A percentile compares a stretch with the other conserved stretches of the same genome.
phyloP scores from a whole-genome alignment of 2,113 vertebrate genomes.

The Megaleporinus macrocephalus region DNA sequence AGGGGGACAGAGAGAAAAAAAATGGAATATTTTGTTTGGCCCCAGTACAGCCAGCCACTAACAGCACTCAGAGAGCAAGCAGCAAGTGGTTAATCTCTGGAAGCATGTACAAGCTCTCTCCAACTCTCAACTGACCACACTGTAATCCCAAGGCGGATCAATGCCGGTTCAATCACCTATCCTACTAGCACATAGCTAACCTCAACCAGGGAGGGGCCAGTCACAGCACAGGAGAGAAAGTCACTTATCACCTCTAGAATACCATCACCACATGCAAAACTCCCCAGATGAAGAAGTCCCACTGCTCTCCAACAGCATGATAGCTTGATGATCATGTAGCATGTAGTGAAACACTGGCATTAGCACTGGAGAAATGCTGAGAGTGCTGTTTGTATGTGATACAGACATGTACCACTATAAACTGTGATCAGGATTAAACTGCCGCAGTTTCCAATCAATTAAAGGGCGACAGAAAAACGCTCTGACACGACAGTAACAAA shows the following conservation, averaged over 20 bases:
- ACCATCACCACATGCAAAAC: conserved; percentile 72
- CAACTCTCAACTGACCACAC: conserved; percentile 73
- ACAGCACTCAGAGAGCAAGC: conserved; percentile 55
- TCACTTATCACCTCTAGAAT: conserved; percentile 78
- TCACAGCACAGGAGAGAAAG: conserved; percentile 60
- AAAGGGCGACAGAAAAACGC: no score
- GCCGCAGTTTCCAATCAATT: no score
- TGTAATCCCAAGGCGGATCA: conserved; percentile 77
- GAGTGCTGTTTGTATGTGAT: not conserved
- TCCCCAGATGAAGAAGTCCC: conserved; percentile 25
- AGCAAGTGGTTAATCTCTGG: conserved; percentile 72
- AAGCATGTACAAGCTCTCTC: conserved; percentile 70
- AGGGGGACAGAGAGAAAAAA: not conserved
- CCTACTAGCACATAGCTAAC: conserved; percentile 69
- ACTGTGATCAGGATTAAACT: not conserved
- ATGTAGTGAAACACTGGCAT: not conserved
- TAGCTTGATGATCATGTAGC: conserved; percentile 36
- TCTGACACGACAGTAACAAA: no score
- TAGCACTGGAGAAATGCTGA: not conserved
- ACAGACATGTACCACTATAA: not conserved
- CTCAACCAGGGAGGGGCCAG: conserved; percentile 60
- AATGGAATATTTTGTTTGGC: conserved; percentile 20
- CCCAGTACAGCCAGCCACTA: not conserved
- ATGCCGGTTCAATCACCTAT: conserved; percentile 75
- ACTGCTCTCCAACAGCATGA: conserved; percentile 50